Conservation (phyloP, 2,797 vertebrate species). For the Streptopelia turtur region DNA sequence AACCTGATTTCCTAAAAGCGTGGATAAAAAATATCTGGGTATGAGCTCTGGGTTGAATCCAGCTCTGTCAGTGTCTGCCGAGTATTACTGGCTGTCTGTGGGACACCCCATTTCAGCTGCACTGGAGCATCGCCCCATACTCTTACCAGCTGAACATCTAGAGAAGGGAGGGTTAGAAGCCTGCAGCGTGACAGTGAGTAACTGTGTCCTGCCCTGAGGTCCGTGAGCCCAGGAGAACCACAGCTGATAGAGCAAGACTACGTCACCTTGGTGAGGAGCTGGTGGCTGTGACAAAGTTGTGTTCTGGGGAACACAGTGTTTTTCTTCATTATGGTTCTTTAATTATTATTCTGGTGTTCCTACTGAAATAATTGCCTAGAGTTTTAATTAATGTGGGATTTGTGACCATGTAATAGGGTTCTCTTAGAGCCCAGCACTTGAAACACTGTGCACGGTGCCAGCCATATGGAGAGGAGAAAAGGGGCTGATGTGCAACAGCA, state of each 20-base stretch:
- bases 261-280: neutral
- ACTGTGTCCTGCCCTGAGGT: neutral
- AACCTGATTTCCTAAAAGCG: neutral
- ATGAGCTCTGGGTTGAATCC: neutral
- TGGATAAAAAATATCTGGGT: fast-evolving
- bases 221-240: neutral
- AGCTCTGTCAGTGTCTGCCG: neutral
- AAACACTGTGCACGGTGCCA: fast-evolving
- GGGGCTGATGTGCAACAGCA: neutral
- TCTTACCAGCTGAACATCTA: neutral
- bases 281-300: neutral
- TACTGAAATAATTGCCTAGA: neutral
- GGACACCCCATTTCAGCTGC: neutral
- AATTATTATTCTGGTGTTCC: neutral
- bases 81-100: neutral
- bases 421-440: neutral
- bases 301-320: fast-evolving
- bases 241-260: neutral
- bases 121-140: neutral
- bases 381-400: neutral
- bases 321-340: neutral
- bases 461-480: neutral
- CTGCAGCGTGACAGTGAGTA: neutral
- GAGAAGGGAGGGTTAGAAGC: neutral
- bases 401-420: neutral